Base-by-base conservation (phyloP, 1,140 invertebrate genomes). In the Dinothrombium tinctorium region DNA sequence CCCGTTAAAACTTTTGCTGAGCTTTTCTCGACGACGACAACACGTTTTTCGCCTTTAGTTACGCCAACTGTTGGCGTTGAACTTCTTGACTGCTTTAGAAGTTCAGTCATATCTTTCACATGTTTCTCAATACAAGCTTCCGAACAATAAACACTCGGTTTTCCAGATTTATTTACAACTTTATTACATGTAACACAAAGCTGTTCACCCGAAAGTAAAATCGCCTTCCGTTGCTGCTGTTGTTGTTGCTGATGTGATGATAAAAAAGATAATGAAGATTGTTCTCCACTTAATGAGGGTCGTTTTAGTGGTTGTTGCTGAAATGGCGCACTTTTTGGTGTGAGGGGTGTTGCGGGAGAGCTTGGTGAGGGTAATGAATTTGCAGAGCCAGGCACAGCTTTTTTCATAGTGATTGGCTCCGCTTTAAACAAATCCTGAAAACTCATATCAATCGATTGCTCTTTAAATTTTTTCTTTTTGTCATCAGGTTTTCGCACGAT, bases 71-170 rank as follows among this genome's bases (percentile, higher is more conserved):
- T 12, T 22, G 3, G 12, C 12, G 28, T 11, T 4, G 28, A 29
- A 36, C 12, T 17, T 12, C 20, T 12, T n/a, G 19, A 6, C 14
- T 36, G 33, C 17, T 36, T 36, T 9, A 58, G 37, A 0, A 54
- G 31, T 21, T 51, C 59, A 6, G 76, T 54, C 1, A 74, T 73
- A 43, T 74, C 72, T 49, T 76, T 69, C 1, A 79, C 77, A 60
- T 87, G 79, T 46, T 73, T 73, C 29, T 75, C 60, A 50, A 89
- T 82, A 53, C 84, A 90, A 9, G 68, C 65, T 51, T 83, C 75
- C 47, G 78, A 78, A 53, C 86, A 92, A 58, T 84, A 90, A 8
- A 65, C 50, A 9, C 70, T 45, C 73, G 59, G 1, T 72, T 65
- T 48, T 69, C 9, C 44, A 28, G 17, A 12, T 26, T 15, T 36